Base-by-base conservation (phyloP, 2,113 vertebrate genomes). In the Bubo scandiacus region DNA sequence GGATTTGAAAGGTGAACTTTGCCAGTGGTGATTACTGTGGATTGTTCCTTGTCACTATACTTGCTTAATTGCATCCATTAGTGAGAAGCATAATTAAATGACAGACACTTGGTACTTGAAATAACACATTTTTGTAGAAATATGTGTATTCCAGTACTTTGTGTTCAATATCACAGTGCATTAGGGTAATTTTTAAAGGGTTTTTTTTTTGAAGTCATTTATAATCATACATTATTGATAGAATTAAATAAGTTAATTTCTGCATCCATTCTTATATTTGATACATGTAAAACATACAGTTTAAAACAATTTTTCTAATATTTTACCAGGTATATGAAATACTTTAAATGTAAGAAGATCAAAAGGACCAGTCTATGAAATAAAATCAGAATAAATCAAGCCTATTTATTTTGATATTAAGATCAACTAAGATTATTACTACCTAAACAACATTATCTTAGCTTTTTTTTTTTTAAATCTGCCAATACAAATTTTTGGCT, bases 61-160 rank as follows among this genome's bases (percentile, higher is more conserved):
- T 74, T 94, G 77, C 91, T 88, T 86, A 90, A 84, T 73, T 95
- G 77, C 63, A 81, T 81, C 72, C 86, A 74, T 86, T 90, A 92
- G 67, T 62, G 86, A 90, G 47, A 81, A 73, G 32, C 14, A 43
- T 79, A 90, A 86, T 88, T 86, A 88, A 88, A 70, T 62, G 25
- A 94, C 71, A 72, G 58, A n/a, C 20, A 84, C 45, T 86, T 90
- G 23, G 25, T 91, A 81, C 80, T 83, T 73, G 49, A 86, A 86
- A 77, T 80, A 86, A 32, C 13, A 10, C 55, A 40, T 91, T 94
- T 90, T 81, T 88, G 45, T 66, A 49, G 74, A 95, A 81, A 86
- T 65, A 36, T 0, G 9, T 94, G 34, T 63, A 38, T 86, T 93
- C 11, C 36, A 77, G 66, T 75, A 70, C n/a, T 59, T 79, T 15